Conservation (phyloP, 2,113 vertebrate genomes). For the Cacatua alba region DNA sequence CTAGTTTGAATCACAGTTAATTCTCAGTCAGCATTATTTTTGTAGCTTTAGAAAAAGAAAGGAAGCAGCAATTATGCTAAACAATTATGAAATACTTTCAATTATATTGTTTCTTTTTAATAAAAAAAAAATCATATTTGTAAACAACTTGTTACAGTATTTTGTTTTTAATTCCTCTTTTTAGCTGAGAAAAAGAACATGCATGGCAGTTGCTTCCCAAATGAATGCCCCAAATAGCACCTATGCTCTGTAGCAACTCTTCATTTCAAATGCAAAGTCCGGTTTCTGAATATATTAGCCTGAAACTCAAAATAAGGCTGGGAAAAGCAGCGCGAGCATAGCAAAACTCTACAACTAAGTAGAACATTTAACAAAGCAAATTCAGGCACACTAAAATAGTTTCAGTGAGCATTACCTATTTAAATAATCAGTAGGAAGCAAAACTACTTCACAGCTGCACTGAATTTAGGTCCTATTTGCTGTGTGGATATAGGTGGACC, state of each 20-base stretch:
- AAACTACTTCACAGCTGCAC: not conserved
- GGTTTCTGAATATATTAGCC: not conserved
- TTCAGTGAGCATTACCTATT: not conserved
- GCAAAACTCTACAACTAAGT: not conserved
- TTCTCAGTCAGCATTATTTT: not conserved
- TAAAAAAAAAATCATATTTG: not conserved
- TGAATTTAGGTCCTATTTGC: not conserved
- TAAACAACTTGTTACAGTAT: not conserved
- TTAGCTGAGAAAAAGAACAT: not conserved
- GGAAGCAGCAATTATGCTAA: not conserved
- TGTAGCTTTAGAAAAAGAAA: not conserved
- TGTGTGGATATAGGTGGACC: rapidly evolving
- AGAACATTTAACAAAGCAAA: not conserved
- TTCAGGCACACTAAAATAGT: not conserved
- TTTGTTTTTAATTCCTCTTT: not conserved
- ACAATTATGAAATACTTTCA: not conserved
- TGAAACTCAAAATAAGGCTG: not conserved
- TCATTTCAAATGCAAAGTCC: not conserved
- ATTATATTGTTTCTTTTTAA: not conserved
- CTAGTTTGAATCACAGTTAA: not conserved
- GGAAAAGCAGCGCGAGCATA: rapidly evolving
- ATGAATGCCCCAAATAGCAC: not conserved
- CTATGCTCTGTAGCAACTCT: not conserved
- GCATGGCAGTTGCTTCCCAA: not conserved
- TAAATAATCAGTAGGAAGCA: not conserved